These are phyloP conservation scores for Holotrichia oblita DNA, from an alignment of 1,140 invertebrate species.

Conservation along the genomic window DNA sequence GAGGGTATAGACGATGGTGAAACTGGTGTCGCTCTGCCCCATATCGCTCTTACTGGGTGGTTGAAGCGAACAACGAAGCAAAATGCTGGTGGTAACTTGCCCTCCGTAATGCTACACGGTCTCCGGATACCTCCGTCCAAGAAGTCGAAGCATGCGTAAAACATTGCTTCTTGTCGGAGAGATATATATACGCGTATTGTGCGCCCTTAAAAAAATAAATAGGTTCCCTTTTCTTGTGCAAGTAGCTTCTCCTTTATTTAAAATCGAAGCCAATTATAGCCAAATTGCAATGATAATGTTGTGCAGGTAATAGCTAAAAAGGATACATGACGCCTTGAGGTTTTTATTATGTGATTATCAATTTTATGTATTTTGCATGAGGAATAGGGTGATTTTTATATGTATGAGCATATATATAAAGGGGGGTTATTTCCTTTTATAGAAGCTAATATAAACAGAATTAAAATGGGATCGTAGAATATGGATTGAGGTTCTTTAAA, in stretches of 20 bases:
- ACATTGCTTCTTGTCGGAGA: too few species aligned
- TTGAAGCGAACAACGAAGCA: background rate
- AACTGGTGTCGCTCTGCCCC: conserved; percentile 66
- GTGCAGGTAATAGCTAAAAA: too few species aligned
- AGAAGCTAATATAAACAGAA: too few species aligned
- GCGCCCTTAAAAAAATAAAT: background rate
- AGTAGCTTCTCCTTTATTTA: background rate
- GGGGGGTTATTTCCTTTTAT: too few species aligned
- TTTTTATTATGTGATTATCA: background rate
- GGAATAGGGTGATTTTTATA: background rate
- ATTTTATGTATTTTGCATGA: background rate
- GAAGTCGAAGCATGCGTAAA: conserved; percentile 20
- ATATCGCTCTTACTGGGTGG: conserved; percentile 53
- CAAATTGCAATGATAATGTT: too few species aligned
- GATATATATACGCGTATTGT: too few species aligned
- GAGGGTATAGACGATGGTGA: conserved; percentile 64
- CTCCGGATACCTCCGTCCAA: background rate
- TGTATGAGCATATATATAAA: too few species aligned
- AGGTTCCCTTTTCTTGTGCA: too few species aligned
- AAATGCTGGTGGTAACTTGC: background rate
- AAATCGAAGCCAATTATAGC: background rate
- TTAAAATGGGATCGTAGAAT: too few species aligned
- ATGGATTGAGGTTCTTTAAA: too few species aligned
- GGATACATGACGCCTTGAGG: too few species aligned
- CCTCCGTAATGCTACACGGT: too few species aligned